Evolutionary conservation across 2,888 invertebrate species (phyloP).

Genomic region (Trachelus troglodyta): DNA sequence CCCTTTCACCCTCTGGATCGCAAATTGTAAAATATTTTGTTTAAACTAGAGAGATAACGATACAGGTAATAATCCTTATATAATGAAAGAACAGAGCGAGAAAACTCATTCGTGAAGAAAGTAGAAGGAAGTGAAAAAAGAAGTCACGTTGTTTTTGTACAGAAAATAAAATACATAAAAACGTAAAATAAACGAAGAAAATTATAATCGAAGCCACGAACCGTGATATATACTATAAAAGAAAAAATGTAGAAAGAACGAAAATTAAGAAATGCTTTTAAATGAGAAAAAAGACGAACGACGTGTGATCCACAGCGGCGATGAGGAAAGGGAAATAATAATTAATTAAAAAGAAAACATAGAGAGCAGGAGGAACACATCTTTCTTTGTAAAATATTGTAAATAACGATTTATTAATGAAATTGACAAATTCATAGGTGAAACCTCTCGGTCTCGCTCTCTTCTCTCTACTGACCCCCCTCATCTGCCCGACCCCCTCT

Average conservation of each 20-base stretch:
- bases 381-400: constrained; percentile 66
- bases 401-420: constrained; percentile 64
- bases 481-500: no score
- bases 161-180: no score
- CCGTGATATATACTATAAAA: constrained; percentile 24
- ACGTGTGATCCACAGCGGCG: no score
- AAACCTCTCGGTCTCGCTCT: not conserved
- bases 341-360: no score
- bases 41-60: constrained; percentile 15
- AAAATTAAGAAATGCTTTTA: constrained; percentile 17
- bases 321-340: no score
- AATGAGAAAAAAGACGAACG: constrained; percentile 49
- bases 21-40: constrained; percentile 64
- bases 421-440: constrained; percentile 62
- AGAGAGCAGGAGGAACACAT: constrained; percentile 7
- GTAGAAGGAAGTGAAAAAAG: constrained; percentile 23
- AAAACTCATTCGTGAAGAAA: no score
- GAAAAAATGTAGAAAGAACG: constrained; percentile 8
- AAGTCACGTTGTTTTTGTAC: constrained; percentile 3
- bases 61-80: no score
- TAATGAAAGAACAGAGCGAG: no score
- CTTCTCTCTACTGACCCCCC: not conserved
- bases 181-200: constrained; percentile 4
- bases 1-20: no score
- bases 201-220: constrained; percentile 28